Evolutionary conservation across 2,113 vertebrate species (phyloP).

Genomic region (Ovis aries): ARS-UI_Ramb_v3.0 NC_056073.1:42959501-42960000

Average conservation of each 20-base stretch:
- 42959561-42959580: background rate
- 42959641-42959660: background rate
- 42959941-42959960: background rate
- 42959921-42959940: accelerated
- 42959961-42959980: background rate
- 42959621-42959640: background rate
- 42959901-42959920: background rate
- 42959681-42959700: background rate
- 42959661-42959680: background rate
- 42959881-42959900: background rate
- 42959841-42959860: background rate
- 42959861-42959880: background rate
- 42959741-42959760: background rate
- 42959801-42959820: background rate
- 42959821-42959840: background rate
- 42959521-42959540: background rate
- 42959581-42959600: background rate
- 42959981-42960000: background rate
- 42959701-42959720: background rate
- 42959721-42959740: background rate
- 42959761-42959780: background rate
- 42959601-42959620: background rate
- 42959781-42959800: background rate
- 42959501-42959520: background rate
- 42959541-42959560: background rate